These are phyloP conservation scores for Pachyuromys duprasi DNA, from an alignment of 2,797 vertebrate species.

Conservation along the genomic window DNA sequence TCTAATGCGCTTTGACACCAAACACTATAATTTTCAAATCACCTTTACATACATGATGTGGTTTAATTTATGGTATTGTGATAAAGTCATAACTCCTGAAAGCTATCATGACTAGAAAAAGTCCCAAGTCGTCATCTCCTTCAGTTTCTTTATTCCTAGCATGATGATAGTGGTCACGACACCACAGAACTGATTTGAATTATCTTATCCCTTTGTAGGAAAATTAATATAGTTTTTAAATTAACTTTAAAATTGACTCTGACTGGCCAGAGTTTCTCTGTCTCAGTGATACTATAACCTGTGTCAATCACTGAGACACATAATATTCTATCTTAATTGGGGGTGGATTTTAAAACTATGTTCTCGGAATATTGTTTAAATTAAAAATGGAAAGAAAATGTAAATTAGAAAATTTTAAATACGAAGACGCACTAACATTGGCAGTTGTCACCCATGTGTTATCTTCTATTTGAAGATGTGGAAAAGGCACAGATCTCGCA, in stretches of 20 bases:
- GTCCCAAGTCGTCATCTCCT: constrained; percentile 58
- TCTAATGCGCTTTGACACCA: constrained; percentile 16
- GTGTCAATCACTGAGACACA: constrained; percentile 69
- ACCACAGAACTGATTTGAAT: constrained; percentile 58
- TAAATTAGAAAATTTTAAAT: constrained; percentile 73
- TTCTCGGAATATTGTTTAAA: constrained; percentile 74
- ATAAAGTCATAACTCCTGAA: constrained; percentile 55
- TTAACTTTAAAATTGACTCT: constrained; percentile 80
- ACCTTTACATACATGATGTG: constrained; percentile 59
- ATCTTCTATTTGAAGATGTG: constrained; percentile 69
- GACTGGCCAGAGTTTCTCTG: constrained; percentile 63
- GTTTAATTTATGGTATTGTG: constrained; percentile 56
- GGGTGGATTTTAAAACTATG: constrained; percentile 63
- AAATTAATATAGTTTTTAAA: constrained; percentile 76
- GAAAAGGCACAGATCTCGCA: constrained; percentile 25
- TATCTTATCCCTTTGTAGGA: constrained; percentile 61
- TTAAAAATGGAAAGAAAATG: constrained; percentile 73
- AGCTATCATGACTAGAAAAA: constrained; percentile 63
- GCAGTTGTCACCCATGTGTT: constrained; percentile 62
- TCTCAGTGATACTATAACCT: constrained; percentile 66
- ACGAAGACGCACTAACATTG: constrained; percentile 55
- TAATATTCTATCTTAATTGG: constrained; percentile 61
- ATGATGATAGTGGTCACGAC: constrained; percentile 64
- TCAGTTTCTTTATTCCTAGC: constrained; percentile 56
- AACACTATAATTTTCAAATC: constrained; percentile 70